Evolutionary conservation across 2,113 vertebrate species (phyloP), one percentile per base, ranked within the genome.

Genomic region (Thunnus thynnus): DNA sequence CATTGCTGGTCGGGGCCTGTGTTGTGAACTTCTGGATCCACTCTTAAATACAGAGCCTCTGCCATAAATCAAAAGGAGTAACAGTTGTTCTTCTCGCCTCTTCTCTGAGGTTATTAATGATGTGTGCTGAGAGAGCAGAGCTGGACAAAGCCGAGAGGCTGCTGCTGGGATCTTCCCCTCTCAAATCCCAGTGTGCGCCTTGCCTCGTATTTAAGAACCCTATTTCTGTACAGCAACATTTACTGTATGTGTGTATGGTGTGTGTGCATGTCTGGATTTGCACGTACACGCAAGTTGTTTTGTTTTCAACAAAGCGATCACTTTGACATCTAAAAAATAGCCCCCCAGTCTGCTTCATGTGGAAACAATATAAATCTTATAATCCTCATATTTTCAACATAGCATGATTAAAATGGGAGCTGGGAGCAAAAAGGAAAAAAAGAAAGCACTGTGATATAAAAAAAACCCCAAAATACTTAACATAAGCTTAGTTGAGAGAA

Each of bases 11-110:
- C 3, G 5, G 68, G 62, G 22, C 65, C 22, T 32, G 52, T 63
- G 51, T 74, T 69, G 52, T 69, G 83, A 73, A 73, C 67, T 76
- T 74, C 75, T 64, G 64, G 66, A 83, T 84, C 80, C 1, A 12
- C 51, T 87, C 70, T 88, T 86, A 82, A 89, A 81, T 67, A 82
- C 84, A n/a, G 41, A 75, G 61, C 52, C 75, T 18, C 13, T 30
- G 76, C 83, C 90, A 93, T 95, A 90, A 94, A 94, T 95, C 94
- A 94, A 83, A 79, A 62, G 54, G n/a, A 61, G 72, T 54, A 75
- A 80, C 86, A 80, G 81, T 84, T 86, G 87, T 68, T 87, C 86
- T 56, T 75, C 66, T 78, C 71, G 36, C 76, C 78, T 78, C 56
- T 61, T 89, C 63, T 86, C 41, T 76, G 71, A 80, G 82, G 80